Evolutionary conservation across 2,113 vertebrate genomes (phyloP).

Genomic region (Trogon surrucura): DNA sequence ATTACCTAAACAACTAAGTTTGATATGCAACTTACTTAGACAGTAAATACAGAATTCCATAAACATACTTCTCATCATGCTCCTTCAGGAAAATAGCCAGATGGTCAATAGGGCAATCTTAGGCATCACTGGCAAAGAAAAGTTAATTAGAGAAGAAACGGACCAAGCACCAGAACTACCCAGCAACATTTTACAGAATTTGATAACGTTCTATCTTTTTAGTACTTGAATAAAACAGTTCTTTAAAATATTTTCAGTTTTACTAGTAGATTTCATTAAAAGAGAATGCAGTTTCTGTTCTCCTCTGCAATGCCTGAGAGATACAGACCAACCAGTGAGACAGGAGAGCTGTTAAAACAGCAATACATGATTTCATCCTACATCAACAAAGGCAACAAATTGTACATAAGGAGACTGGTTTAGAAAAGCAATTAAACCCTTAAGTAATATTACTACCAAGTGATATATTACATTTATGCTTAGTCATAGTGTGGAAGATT

Average conservation of each 20-base stretch:
- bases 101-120: neutral
- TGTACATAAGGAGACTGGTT: neutral
- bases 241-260: neutral
- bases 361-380: neutral
- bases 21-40: neutral
- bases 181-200: neutral
- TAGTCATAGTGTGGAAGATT: neutral
- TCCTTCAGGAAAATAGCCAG: neutral
- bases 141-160: neutral
- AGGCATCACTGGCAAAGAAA: neutral
- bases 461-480: rapidly evolving
- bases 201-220: neutral
- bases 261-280: neutral
- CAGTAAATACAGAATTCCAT: neutral
- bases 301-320: neutral
- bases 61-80: neutral
- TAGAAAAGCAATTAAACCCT: neutral
- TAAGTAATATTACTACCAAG: neutral
- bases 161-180: neutral
- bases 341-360: neutral
- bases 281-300: neutral
- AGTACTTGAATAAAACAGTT: neutral
- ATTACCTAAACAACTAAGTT: neutral
- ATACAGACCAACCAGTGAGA: neutral
- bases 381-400: neutral